Conservation (phyloP, 1,140 invertebrate species). For the Periplaneta americana region DNA sequence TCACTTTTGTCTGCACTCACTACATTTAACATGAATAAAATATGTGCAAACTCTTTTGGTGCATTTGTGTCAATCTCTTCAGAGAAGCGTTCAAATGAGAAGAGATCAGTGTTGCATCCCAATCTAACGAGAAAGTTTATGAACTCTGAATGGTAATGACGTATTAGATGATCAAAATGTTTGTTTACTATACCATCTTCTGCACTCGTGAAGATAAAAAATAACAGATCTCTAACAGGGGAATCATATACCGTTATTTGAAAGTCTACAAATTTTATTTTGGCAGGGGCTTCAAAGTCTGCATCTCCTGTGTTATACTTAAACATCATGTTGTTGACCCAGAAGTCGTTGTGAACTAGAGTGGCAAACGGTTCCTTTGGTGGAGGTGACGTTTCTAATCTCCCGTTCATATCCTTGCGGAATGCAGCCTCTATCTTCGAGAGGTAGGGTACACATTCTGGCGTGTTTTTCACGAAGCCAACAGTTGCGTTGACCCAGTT, state of each 20-base stretch:
- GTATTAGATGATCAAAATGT: neutral
- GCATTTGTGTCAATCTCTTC: neutral
- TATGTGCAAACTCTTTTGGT: neutral
- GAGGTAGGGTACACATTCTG: neutral
- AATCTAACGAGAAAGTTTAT: neutral
- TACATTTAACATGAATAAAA: neutral
- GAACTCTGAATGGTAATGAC: neutral
- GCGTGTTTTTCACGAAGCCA: neutral
- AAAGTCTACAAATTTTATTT: conserved; percentile 8
- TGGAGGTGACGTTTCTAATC: neutral
- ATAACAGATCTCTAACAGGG: neutral
- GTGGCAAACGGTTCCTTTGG: conserved; percentile 5
- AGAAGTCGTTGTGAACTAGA: conserved; percentile 8
- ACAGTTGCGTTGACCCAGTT: neutral
- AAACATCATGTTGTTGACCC: conserved; percentile 13
- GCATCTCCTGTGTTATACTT: neutral
- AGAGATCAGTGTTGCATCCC: neutral
- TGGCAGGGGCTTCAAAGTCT: neutral
- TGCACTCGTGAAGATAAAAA: conserved; percentile 3
- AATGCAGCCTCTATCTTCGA: neutral
- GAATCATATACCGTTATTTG: neutral
- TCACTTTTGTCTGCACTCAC: neutral
- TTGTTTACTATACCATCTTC: neutral
- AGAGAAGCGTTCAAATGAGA: neutral
- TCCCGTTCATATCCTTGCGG: neutral